phyloP scores from a whole-genome alignment of 2,888 invertebrate genomes.

The Rugalucina vietnamica region DNA sequence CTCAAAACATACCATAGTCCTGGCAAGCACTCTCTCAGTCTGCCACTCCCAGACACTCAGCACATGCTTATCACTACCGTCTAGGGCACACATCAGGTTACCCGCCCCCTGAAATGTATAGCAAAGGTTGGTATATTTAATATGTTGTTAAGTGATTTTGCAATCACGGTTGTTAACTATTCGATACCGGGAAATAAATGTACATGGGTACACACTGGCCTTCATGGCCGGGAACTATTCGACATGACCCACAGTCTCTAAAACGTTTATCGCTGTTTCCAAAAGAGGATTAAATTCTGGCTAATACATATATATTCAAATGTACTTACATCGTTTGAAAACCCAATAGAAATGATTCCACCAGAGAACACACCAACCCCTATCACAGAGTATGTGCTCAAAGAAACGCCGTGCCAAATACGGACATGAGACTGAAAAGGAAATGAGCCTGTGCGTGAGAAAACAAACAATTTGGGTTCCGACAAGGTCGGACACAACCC shows the following conservation, averaged over 20 bases:
- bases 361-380: constrained; percentile 95
- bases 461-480: too few relatives aligned
- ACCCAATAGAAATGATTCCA: constrained; percentile 94
- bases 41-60: constrained; percentile 98
- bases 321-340: constrained; percentile 82
- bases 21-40: constrained; percentile 93
- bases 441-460: too few relatives aligned
- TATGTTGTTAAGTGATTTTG: too few relatives aligned
- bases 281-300: too few relatives aligned
- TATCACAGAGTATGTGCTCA: constrained; percentile 94
- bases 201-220: neutral
- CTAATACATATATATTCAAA: too few relatives aligned
- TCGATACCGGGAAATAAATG: neutral
- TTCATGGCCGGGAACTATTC: too few relatives aligned
- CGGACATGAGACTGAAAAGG: constrained; percentile 88
- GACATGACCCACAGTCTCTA: too few relatives aligned
- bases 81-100: constrained; percentile 94
- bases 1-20: constrained; percentile 92
- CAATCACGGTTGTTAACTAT: too few relatives aligned
- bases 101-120: constrained; percentile 90
- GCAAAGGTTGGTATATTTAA: neutral
- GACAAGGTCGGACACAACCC: too few relatives aligned
- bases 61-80: constrained; percentile 94
- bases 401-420: constrained; percentile 95
- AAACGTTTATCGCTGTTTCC: too few relatives aligned